These are phyloP conservation scores for Schrankia costaestrigalis DNA, from an alignment of 2,888 invertebrate genomes.

Conservation along the genomic window DNA sequence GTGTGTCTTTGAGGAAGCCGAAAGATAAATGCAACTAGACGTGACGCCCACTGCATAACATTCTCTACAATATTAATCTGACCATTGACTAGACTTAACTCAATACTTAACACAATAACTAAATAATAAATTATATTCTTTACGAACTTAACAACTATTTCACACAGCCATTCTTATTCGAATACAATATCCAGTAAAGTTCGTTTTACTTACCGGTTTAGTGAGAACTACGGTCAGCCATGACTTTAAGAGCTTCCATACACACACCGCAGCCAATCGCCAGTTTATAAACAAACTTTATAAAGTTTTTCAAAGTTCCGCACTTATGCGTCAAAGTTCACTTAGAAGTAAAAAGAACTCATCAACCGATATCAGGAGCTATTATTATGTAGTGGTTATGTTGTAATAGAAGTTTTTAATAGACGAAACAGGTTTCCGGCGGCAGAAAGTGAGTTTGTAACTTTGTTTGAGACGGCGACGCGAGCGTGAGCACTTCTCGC, in stretches of 20 bases:
- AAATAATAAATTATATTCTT: slow-evolving; percentile 14
- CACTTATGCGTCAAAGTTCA: slow-evolving; percentile 39
- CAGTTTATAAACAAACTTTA: slow-evolving; percentile 62
- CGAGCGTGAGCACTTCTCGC: slow-evolving; percentile 40
- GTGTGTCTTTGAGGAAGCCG: slow-evolving; percentile 17
- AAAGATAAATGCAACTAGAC: slow-evolving; percentile 24
- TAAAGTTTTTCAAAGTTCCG: slow-evolving; percentile 58
- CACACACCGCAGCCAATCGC: slow-evolving; percentile 45
- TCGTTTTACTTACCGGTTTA: slow-evolving; percentile 76
- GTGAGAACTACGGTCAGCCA: slow-evolving; percentile 64
- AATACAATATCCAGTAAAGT: slow-evolving; percentile 56
- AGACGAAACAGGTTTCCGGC: slow-evolving; percentile 58
- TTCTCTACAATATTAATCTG: slow-evolving; percentile 3
- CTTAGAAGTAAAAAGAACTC: slow-evolving; percentile 33
- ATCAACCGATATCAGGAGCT: slow-evolving; percentile 37
- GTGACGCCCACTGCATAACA: not conserved
- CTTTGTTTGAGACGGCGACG: slow-evolving; percentile 51
- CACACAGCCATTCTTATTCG: slow-evolving; percentile 28
- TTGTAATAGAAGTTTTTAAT: slow-evolving; percentile 46
- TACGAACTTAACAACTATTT: slow-evolving; percentile 11
- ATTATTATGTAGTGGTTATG: slow-evolving; percentile 41
- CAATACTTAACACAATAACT: slow-evolving; percentile 17
- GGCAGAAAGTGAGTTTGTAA: slow-evolving; percentile 65
- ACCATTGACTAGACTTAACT: slow-evolving; percentile 27
- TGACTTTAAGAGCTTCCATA: slow-evolving; percentile 58